Percentiles rank a stretch among this genome's conserved stretches.
These are phyloP conservation scores for Horisme vitalbata DNA, from an alignment of 2,888 invertebrate genomes.

Conservation along the genomic window DNA sequence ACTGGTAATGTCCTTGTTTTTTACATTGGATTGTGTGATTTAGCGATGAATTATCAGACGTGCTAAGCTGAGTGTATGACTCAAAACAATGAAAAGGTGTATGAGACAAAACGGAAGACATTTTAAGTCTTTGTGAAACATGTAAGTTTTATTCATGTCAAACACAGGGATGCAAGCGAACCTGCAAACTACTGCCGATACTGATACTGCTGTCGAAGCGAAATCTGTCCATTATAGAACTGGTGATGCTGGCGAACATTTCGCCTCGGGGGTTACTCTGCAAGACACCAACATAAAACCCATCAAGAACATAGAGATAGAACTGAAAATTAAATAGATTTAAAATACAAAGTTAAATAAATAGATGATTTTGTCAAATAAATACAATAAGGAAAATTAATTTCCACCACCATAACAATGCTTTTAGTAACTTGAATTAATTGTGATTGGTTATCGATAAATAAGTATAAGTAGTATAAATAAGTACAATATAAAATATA, in stretches of 20 bases:
- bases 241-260: slow-evolving; percentile 92
- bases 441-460: not conserved
- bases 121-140: slow-evolving; percentile 27
- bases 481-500: slow-evolving; percentile 23
- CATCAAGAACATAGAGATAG: slow-evolving; percentile 36
- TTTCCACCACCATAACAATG: slow-evolving; percentile 11
- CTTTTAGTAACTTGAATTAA: not conserved
- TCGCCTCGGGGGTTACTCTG: slow-evolving; percentile 90
- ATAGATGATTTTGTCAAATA: slow-evolving; percentile 12
- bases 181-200: slow-evolving; percentile 89
- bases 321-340: slow-evolving; percentile 61
- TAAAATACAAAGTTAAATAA: slow-evolving; percentile 39
- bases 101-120: slow-evolving; percentile 29
- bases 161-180: slow-evolving; percentile 73
- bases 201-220: slow-evolving; percentile 90
- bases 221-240: slow-evolving; percentile 91
- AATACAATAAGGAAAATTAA: slow-evolving; percentile 9
- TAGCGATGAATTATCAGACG: slow-evolving; percentile 16
- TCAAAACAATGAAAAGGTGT: too few species aligned
- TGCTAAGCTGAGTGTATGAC: too few species aligned
- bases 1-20: too few species aligned
- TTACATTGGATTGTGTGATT: too few species aligned
- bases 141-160: slow-evolving; percentile 34
- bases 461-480: not conserved
- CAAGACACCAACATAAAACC: slow-evolving; percentile 65